Conservation (phyloP, 2,797 vertebrate species). For the Rhinichthys osculus region DNA sequence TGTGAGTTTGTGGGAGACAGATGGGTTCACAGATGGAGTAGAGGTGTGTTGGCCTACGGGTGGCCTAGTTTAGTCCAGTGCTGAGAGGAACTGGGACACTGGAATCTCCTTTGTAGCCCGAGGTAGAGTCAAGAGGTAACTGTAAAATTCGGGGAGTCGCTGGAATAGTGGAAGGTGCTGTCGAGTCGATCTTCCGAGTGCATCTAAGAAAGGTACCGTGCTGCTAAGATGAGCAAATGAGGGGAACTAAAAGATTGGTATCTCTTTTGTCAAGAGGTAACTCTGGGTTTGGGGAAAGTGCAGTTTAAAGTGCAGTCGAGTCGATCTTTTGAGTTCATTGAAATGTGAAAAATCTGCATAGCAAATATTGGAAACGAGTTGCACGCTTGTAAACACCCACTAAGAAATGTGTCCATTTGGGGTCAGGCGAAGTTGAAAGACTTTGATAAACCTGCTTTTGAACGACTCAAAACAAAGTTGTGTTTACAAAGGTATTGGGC, state of each 20-base stretch:
- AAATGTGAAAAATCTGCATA: neutral
- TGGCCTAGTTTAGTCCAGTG: constrained; percentile 12
- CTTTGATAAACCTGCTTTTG: neutral
- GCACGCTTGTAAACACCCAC: neutral
- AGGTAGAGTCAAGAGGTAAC: constrained; percentile 27
- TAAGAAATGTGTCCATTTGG: neutral
- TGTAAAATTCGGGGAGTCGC: neutral
- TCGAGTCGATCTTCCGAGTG: neutral
- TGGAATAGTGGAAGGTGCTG: neutral
- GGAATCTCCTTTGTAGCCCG: neutral
- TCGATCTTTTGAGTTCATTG: neutral
- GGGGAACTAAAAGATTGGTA: neutral
- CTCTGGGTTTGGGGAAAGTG: neutral
- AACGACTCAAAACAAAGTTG: neutral
- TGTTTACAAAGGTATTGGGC: neutral
- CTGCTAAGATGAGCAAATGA: neutral
- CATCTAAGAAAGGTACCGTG: neutral
- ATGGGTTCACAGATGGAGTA: constrained; percentile 5
- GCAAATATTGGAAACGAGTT: neutral
- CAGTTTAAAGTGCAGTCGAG: neutral
- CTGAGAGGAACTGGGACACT: constrained; percentile 18
- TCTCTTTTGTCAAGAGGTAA: neutral
- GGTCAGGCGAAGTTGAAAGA: neutral
- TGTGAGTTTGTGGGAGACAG: constrained; percentile 19
- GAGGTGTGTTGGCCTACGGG: constrained; percentile 16